Conservation (phyloP, 2,113 vertebrate species). For the Istiophorus platypterus region DNA sequence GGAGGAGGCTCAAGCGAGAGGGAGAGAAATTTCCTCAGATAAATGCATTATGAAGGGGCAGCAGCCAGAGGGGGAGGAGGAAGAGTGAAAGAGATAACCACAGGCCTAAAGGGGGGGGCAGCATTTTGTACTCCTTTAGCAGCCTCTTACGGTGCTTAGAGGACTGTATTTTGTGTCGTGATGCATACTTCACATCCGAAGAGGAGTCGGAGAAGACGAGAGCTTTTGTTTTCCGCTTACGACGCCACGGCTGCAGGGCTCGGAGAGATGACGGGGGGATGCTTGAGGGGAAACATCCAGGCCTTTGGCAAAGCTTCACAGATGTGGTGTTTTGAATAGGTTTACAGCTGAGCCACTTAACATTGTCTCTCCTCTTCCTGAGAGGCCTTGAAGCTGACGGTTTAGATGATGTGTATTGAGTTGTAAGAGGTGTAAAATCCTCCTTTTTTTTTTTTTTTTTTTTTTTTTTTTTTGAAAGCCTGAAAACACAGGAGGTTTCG, state of each 20-base stretch:
- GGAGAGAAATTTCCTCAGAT: neutral
- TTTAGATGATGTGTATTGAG: neutral
- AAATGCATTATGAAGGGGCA: neutral
- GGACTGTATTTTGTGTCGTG: slow-evolving; percentile 1
- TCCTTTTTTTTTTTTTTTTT: too few species aligned
- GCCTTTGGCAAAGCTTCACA: slow-evolving; percentile 28
- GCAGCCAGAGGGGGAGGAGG: neutral
- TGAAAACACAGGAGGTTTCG: too few species aligned
- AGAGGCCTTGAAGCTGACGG: neutral
- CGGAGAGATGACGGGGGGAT: slow-evolving; percentile 7
- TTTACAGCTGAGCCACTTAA: slow-evolving; percentile 34
- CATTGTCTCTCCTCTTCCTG: neutral
- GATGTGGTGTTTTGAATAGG: slow-evolving; percentile 28
- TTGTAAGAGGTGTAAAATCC: neutral
- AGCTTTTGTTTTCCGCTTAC: neutral
- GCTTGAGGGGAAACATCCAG: slow-evolving; percentile 33
- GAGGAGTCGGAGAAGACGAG: neutral
- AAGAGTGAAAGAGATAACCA: neutral
- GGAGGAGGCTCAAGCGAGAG: neutral
- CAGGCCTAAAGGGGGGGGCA: neutral
- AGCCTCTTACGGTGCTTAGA: slow-evolving; percentile 19
- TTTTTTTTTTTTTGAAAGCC: too few species aligned
- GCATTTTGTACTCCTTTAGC: slow-evolving; percentile 4
- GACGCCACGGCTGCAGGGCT: neutral
- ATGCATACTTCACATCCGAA: neutral